Evolutionary conservation across 2,797 vertebrate genomes (phyloP), one percentile per base, ranked within the genome.

Genomic region (Chaetodon trifasciatus): DNA sequence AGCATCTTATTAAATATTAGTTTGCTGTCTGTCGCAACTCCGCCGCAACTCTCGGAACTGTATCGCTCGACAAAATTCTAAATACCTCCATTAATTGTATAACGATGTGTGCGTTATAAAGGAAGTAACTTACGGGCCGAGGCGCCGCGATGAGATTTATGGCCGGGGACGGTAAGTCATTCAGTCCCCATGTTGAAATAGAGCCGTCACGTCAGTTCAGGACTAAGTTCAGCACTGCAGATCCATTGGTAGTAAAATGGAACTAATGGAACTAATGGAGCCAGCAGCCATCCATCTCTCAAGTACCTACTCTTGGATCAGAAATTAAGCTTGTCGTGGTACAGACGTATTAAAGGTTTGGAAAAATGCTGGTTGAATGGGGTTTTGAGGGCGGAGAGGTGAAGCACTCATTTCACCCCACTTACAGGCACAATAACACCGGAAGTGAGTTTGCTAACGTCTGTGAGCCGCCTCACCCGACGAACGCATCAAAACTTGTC

Each of bases 241-340:
- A 42, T 73, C 63, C 74, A 57, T 50, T 63, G 60, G 66, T 67
- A 73, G 46, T 52, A 49, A 84, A 78, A 82, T 77, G 53, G 68
- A 83, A 82, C 76, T 85, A 83, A 88, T 85, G 62, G 84, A 87
- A 76, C 74, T 83, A 88, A 85, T 85, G 57, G 55, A 86, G 83
- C 24, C 70, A 78, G 76, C 21, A 42, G 64, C 66, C 65, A 81
- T 85, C 78, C 40, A 47, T 88, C 78, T 88, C 72, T 65, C 52
- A 57, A 49, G 69, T 75, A 74, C 70, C 78, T 72, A 74, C 71
- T 55, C 83, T 86, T 64, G 74, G 50, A 78, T 76, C 62, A 71
- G 81, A 86, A 86, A 90, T 86, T 79, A 86, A 81, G 78, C 83
- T 76, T 69, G 65, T 70, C 75, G 4, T 64, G 70, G 70, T 74